These are phyloP conservation scores for Molorchus minor DNA, from an alignment of 2,888 invertebrate species.

Conservation along the genomic window DNA sequence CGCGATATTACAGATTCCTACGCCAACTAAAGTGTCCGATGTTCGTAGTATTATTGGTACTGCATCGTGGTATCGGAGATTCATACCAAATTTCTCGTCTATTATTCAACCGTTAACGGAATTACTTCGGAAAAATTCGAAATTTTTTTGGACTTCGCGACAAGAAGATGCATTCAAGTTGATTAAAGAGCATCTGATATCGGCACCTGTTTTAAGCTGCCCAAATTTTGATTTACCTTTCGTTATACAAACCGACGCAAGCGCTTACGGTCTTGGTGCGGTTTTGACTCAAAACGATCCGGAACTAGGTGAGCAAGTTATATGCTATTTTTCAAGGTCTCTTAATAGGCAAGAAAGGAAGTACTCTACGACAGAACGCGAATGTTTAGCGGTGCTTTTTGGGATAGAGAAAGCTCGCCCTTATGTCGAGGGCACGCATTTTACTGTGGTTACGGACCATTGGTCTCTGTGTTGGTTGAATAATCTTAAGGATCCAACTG, in stretches of 20 bases:
- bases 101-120: constrained; percentile 23
- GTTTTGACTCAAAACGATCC: constrained; percentile 35
- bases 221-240: constrained; percentile 34
- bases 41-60: too few relatives aligned
- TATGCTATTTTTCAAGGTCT: constrained; percentile 34
- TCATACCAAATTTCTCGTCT: constrained; percentile 31
- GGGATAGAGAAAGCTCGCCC: constrained; percentile 36
- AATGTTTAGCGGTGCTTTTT: constrained; percentile 37
- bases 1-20: too few relatives aligned
- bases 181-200: constrained; percentile 35
- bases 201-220: constrained; percentile 40
- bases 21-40: too few relatives aligned
- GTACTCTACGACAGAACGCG: constrained; percentile 32
- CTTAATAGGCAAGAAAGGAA: constrained; percentile 30
- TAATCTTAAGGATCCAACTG: constrained; percentile 36
- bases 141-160: constrained; percentile 34
- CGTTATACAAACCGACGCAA: constrained; percentile 26
- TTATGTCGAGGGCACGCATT: too few relatives aligned
- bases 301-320: constrained; percentile 33
- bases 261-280: constrained; percentile 35
- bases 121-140: constrained; percentile 27
- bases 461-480: too few relatives aligned
- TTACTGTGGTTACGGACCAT: too few relatives aligned
- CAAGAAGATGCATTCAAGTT: constrained; percentile 29
- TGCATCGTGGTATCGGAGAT: too few relatives aligned